Base-by-base conservation (phyloP, 2,888 invertebrate species). In the Frankliniella fusca region DNA sequence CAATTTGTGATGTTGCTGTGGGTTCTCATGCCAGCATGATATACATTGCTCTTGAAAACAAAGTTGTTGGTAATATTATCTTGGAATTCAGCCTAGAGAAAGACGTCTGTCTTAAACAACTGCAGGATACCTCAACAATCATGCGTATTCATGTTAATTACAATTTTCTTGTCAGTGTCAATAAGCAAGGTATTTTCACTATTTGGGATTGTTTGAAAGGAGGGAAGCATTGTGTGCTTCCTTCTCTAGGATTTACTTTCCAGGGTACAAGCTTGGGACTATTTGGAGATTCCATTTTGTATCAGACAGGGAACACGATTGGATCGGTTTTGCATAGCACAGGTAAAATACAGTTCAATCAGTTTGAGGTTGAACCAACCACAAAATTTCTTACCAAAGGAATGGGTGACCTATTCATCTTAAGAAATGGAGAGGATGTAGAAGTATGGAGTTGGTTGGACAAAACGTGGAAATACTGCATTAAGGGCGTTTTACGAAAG, bases 301-400 rank as follows among this genome's bases (percentile, higher is more conserved):
- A 76, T 27, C 70, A 76, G 27, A 27, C 70, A 23, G 70, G 70
- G 12, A 76, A 76, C 23, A 76, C 70, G 27, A 76, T 76, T 27
- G 70, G 70, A 12, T 76, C 70, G 23, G 70, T 76, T 27, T 23
- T 76, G 27, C 23, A 76, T 12, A 76, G 70, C 27, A 76, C 70
- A 11, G 70, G 70, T 11, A 76, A 76, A 76, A 76, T 76, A 11
- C 70, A 76, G 27, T 76, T 76, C 27, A 76, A 76, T 12, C 27
- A 76, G 12, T 23, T 76, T 76, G 70, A 76, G 70, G 70, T 76
- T 23, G 70, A 76, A 76, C 70, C 70, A 27, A 27, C 70, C 8
- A 76, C 70, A 12, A 76, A 76, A 76, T 76, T 76, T 76, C 70
- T 76, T 27, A 76, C 70, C 8, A 76, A 76, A 76, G 70, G 70